Base-by-base conservation (phyloP, 2,113 vertebrate genomes). In the Callionymus lyra region DNA sequence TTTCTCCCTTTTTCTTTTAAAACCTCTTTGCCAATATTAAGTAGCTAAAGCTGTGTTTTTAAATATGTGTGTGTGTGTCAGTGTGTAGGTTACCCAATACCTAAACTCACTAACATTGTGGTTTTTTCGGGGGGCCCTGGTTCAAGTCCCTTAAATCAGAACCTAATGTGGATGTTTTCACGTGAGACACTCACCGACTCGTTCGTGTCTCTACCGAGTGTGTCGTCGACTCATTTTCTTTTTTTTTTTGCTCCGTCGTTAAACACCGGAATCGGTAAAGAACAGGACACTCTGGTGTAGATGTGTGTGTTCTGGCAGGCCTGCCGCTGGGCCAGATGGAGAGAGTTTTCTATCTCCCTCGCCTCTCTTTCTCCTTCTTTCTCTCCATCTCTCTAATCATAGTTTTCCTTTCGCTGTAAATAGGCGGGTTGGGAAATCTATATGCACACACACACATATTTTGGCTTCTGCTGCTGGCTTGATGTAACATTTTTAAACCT, bases 361-460 rank as follows among this genome's bases (percentile, higher is more conserved):
- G 41, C 59, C 42, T 63, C 56, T 65, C 51, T 66, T 49, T 42
- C 47, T 51, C 50, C 50, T 6, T 2, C 63, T 37, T 48, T 56
- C 50, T 65, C 66, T 71, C 49, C 50, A 53, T 72, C 66, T 80
- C 74, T 77, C 59, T 80, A 77, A 82, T 82, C 76, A 82, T 77
- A 76, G 72, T 82, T 80, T 78, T 79, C 62, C 72, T 76, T 72
- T 58, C 59, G 53, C 76, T 73, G 76, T 70, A 80, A 79, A 80
- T 82, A 74, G 64, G 72, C 56, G 43, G 70, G 67, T 74, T 72
- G 72, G 67, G 74, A 79, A 76, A 76, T 72, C 47, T 62, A 70
- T 57, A 68, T 45, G 32, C 40, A 36, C 58, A 50, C 40, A 34
- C 39, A 41, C 53, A 53, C 50, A 50, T 32, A 45, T 1, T 59